Conservation (phyloP, 2,797 vertebrate species). For the Gobio occitaniae region DNA sequence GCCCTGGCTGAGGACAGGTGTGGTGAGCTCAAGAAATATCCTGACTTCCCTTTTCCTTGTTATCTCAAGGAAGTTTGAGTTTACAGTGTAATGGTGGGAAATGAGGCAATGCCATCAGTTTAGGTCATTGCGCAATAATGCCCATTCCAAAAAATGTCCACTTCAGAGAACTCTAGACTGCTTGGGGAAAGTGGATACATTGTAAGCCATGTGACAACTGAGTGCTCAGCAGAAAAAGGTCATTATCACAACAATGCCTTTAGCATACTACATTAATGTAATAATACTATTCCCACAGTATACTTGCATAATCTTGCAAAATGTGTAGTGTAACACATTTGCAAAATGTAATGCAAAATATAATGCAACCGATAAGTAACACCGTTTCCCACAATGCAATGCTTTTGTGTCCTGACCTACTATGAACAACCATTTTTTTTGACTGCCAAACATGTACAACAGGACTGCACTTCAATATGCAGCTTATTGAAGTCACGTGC, state of each 20-base stretch:
- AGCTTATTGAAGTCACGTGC: background rate
- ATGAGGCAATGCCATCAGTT: background rate
- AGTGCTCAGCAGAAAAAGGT: slow-evolving; percentile 12
- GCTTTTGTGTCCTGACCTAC: background rate
- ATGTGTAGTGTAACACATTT: background rate
- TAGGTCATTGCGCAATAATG: background rate
- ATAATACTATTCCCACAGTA: background rate
- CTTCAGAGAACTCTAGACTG: background rate
- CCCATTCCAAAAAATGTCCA: background rate
- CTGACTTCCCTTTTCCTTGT: slow-evolving; percentile 12
- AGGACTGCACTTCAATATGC: background rate
- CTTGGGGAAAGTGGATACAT: background rate
- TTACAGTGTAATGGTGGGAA: background rate
- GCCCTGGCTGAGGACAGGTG: slow-evolving; percentile 41
- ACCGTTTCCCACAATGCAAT: background rate
- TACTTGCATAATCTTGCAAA: background rate
- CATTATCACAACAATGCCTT: background rate
- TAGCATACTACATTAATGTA: background rate
- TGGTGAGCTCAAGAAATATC: background rate
- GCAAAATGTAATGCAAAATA: too few species aligned
- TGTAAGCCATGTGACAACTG: slow-evolving; percentile 20
- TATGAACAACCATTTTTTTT: background rate
- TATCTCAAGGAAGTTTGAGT: background rate
- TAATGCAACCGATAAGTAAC: background rate
- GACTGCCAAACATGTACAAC: background rate